A percentile compares a stretch with the other conserved stretches of the same genome.
Conservation (phyloP, 2,888 invertebrate genomes). For the Taenaris catops region DNA sequence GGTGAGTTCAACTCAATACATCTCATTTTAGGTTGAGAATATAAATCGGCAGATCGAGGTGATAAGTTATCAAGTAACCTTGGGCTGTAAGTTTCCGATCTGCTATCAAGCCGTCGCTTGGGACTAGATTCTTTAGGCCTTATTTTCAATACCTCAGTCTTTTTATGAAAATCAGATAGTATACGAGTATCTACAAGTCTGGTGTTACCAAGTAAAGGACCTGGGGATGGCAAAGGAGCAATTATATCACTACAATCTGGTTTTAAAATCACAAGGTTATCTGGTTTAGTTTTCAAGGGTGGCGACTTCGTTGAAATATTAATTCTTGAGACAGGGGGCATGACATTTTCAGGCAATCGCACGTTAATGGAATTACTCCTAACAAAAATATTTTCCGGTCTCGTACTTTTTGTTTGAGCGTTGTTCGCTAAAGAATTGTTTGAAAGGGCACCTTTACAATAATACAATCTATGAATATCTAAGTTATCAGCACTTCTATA, state of each 20-base stretch:
- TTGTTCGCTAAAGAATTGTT: slow-evolving; percentile 38
- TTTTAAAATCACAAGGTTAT: slow-evolving; percentile 75
- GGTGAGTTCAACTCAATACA: slow-evolving; percentile 68
- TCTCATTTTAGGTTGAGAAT: slow-evolving; percentile 70
- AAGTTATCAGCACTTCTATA: slow-evolving; percentile 90
- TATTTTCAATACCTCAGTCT: slow-evolving; percentile 51
- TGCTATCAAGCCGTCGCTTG: slow-evolving; percentile 58
- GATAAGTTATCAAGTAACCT: slow-evolving; percentile 60
- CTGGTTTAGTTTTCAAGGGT: slow-evolving; percentile 69
- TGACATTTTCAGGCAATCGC: slow-evolving; percentile 74
- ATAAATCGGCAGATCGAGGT: slow-evolving; percentile 58
- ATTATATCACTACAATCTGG: slow-evolving; percentile 69
- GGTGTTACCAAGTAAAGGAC: slow-evolving; percentile 90
- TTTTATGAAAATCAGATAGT: slow-evolving; percentile 60
- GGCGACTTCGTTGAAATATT: slow-evolving; percentile 52
- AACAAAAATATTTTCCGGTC: slow-evolving; percentile 71
- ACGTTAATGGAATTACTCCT: slow-evolving; percentile 81
- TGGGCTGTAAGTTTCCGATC: slow-evolving; percentile 60
- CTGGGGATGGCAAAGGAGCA: slow-evolving; percentile 88
- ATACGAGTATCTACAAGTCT: slow-evolving; percentile 84
- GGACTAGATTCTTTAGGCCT: slow-evolving; percentile 54
- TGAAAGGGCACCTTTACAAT: slow-evolving; percentile 84
- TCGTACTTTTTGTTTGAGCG: slow-evolving; percentile 45
- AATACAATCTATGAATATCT: slow-evolving; percentile 88
- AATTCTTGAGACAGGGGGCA: slow-evolving; percentile 49